phyloP scores from a whole-genome alignment of 2,888 invertebrate genomes.

The Bimastos eiseni region DNA sequence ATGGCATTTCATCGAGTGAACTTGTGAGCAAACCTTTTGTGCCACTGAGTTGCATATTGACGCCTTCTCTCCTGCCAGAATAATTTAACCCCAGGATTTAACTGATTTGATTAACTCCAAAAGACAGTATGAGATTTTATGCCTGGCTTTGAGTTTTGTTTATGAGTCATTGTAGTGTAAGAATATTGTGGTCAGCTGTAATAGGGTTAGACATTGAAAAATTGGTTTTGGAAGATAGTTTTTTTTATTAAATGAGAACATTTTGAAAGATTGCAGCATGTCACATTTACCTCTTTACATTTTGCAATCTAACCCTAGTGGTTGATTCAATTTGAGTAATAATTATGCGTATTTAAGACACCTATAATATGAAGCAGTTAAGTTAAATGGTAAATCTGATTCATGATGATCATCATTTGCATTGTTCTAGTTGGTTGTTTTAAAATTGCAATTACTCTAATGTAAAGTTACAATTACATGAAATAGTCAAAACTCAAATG shows the following conservation, averaged over 20 bases:
- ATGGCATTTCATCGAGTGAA: background rate
- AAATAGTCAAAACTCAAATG: too few relatives aligned
- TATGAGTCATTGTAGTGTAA: background rate
- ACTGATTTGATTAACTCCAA: background rate
- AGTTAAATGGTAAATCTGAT: too few relatives aligned
- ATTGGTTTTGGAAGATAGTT: background rate
- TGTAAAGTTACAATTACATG: background rate
- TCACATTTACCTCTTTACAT: background rate
- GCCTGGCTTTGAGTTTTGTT: background rate
- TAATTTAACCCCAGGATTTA: background rate
- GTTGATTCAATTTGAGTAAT: too few relatives aligned
- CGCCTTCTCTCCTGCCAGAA: background rate
- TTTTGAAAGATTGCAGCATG: background rate
- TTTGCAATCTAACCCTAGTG: too few relatives aligned
- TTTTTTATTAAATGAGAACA: background rate
- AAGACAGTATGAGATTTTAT: background rate
- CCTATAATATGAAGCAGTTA: background rate
- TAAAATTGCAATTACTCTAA: background rate
- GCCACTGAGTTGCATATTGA: constrained; percentile 1
- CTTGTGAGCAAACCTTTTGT: background rate
- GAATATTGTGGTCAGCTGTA: background rate
- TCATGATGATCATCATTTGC: background rate
- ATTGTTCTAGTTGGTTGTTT: background rate
- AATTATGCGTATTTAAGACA: background rate
- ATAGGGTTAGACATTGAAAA: background rate